These are phyloP conservation scores for Tolypeutes matacus DNA, from an alignment of 2,797 vertebrate genomes.

Conservation along the genomic window DNA sequence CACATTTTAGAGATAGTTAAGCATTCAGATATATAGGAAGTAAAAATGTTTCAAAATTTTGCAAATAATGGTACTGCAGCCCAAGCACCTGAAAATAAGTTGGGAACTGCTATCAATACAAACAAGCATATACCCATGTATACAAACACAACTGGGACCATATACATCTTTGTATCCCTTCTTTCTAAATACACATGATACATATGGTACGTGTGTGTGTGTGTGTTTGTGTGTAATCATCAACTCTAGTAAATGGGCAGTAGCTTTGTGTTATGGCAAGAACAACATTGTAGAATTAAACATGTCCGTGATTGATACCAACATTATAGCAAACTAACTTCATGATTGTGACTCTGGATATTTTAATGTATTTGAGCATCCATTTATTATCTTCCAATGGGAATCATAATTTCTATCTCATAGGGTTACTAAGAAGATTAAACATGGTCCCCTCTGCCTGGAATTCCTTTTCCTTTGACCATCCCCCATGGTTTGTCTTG, in stretches of 20 bases:
- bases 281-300: not conserved
- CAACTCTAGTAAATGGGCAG: not conserved
- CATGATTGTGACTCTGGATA: not conserved
- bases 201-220: too few species aligned
- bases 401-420: not conserved
- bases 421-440: not conserved
- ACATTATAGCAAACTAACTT: too few species aligned
- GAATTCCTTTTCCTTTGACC: not conserved
- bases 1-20: not conserved
- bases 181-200: not conserved
- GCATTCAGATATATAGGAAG: not conserved
- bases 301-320: rapidly evolving
- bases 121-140: too few species aligned
- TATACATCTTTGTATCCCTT: rapidly evolving
- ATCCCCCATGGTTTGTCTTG: not conserved
- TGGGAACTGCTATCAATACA: not conserved
- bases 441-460: not conserved
- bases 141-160: not conserved
- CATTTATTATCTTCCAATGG: not conserved
- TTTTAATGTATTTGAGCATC: not conserved
- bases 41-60: not conserved
- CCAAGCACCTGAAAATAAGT: not conserved
- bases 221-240: not conserved
- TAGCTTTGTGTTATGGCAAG: not conserved
- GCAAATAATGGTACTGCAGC: not conserved